Evolutionary conservation across 2,113 vertebrate genomes (phyloP), one percentile per base, ranked within the genome.

Genomic region (Pteronura brasiliensis): DNA sequence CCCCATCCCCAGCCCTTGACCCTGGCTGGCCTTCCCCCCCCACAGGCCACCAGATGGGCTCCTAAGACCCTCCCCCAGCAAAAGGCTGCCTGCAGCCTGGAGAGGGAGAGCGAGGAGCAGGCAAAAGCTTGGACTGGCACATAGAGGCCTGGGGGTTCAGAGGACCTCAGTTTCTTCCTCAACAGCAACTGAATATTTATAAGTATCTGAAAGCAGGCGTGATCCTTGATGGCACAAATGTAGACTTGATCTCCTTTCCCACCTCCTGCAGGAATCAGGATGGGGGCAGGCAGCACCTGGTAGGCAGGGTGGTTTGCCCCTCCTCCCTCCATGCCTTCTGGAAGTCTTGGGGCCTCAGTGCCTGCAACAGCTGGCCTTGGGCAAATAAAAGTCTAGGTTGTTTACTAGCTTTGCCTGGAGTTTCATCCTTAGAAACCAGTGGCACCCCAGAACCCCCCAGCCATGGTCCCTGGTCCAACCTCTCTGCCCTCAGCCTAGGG

Each of bases 31-130:
- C 95, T 93, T 18, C 94, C 67, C 7, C 72, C 1, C 13, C 15
- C 59, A 74, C 82, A 96, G 92, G 96, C 97, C 96, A 97, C 97
- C 98, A 98, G 97, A 98, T 98, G 98, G 98, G 96, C 90, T 97
- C 94, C 96, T 67, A 90, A 93, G 92, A 94, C 81, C 88, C 77
- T 97, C 88, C 79, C 84, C 74, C 57, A 34, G 85, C 85, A 71
- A 92, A 96, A 97, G 89, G 59, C 97, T 92, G 96, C 83, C 71
- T 92, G 15, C 63, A 76, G 49, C 90, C 93, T 95, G 27, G 79
- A 81, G 67, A 82, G 25, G 14, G 3, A 52, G 77, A 55, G 47
- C n/a, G 34, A 36, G 77, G 65, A 82, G 77, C 27, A 18, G 20
- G 69, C 79, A 71, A 69, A 67, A 81, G 79, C 94, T 89, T 86